Evolutionary conservation across 2,113 vertebrate genomes (phyloP).

Genomic region (Microcebus ravelobensis): DNA sequence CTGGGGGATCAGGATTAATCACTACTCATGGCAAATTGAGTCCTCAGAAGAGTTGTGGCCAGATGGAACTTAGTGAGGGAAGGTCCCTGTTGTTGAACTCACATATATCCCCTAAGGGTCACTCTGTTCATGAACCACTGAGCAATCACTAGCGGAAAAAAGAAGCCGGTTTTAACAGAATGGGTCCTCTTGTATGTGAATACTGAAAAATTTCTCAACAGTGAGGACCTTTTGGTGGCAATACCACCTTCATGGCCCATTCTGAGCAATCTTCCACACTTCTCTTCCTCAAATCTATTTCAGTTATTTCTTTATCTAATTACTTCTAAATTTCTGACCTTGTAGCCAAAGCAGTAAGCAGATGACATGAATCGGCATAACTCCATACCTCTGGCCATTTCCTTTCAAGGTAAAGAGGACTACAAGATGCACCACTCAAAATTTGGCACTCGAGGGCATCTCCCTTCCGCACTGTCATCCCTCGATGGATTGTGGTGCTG

Average conservation of each 20-base stretch:
- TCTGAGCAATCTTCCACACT: neutral
- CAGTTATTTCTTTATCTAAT: neutral
- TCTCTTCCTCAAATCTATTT: neutral
- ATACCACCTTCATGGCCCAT: neutral
- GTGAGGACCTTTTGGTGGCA: no score
- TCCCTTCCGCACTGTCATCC: neutral
- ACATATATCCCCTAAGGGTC: neutral
- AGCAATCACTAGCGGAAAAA: neutral
- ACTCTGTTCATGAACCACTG: neutral
- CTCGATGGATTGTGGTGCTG: neutral
- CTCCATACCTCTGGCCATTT: neutral
- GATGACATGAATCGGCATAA: neutral
- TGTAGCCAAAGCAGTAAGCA: neutral
- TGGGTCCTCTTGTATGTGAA: neutral
- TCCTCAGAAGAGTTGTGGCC: neutral
- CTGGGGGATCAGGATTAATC: neutral
- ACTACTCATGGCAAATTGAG: no score
- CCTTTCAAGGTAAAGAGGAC: neutral
- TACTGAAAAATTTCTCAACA: neutral
- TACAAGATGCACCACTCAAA: neutral
- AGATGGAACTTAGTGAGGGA: neutral
- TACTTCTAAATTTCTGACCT: neutral
- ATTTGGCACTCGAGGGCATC: neutral
- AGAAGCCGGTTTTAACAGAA: neutral
- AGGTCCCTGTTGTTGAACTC: neutral